Evolutionary conservation across 2,113 vertebrate genomes (phyloP), one percentile per base, ranked within the genome.

Genomic region (Aspidoscelis tigris): DNA sequence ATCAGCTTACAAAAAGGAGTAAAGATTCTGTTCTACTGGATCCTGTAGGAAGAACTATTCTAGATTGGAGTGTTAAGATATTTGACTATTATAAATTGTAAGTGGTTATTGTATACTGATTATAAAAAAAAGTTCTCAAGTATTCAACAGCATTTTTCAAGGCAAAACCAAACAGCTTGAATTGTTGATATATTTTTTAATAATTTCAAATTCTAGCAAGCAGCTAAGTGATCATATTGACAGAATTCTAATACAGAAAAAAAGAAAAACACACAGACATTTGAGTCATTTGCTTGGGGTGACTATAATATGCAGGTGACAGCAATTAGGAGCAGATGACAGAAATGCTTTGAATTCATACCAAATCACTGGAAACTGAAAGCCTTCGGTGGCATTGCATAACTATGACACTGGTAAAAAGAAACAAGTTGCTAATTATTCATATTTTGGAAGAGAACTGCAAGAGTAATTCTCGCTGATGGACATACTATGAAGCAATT

Each of bases 281-380:
- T 93, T 89, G 74, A 95, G 92, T 90, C 90, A 89, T 91, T 97
- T 95, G 95, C 95, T 95, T 95, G 87, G 88, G 90, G 91, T 90
- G 90, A 76, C 92, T 91, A 94, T 93, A 91, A 91, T 81, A 90
- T 95, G 96, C 97, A 98, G 97, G 97, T 97, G 97, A 97, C 97
- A 97, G 96, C 98, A 97, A 97, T 98, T 97, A 98, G 95, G 92
- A 96, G 96, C 96, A 97, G 96, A 97, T 96, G 97, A 97, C 96
- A 97, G 96, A 93, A 95, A 94, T 92, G 94, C 96, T 96, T 92
- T 90, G 95, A 95, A 93, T 95, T 91, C 93, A 95, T 92, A 96
- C 96, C 97, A 98, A 97, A 98, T 97, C 97, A 96, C 78, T 92
- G 94, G 91, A 90, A 96, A 93, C 91, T 64, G 91, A 92, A 94